Conservation (phyloP, 2,113 vertebrate genomes). For the Leptosomus discolor region DNA sequence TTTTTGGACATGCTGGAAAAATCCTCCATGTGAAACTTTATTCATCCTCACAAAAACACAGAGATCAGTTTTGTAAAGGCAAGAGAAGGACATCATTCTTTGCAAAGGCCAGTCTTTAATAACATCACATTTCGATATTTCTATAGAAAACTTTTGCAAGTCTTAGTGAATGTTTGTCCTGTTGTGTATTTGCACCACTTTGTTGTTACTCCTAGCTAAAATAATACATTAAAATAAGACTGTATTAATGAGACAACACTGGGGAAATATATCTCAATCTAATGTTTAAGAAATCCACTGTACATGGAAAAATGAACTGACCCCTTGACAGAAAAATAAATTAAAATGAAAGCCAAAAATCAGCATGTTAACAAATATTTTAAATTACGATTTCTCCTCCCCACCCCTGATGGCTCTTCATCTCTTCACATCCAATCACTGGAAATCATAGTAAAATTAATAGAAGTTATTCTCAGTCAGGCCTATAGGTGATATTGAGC, state of each 20-base stretch:
- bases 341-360: neutral
- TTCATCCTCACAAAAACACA: neutral
- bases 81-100: neutral
- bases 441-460: neutral
- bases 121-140: neutral
- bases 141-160: neutral
- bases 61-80: neutral
- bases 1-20: neutral
- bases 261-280: neutral
- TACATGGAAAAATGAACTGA: neutral
- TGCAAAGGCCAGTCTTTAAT: neutral
- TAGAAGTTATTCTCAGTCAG: neutral
- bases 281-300: neutral
- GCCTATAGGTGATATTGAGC: conserved; percentile 1
- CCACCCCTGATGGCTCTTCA: neutral
- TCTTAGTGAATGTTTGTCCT: neutral
- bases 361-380: neutral
- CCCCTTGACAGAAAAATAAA: neutral
- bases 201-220: neutral
- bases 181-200: neutral
- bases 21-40: neutral
- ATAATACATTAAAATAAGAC: neutral
- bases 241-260: neutral
- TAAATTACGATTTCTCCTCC: neutral
- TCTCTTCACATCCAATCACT: neutral